Conservation (phyloP, 2,888 invertebrate species). For the Drymonia ruficornis region DNA sequence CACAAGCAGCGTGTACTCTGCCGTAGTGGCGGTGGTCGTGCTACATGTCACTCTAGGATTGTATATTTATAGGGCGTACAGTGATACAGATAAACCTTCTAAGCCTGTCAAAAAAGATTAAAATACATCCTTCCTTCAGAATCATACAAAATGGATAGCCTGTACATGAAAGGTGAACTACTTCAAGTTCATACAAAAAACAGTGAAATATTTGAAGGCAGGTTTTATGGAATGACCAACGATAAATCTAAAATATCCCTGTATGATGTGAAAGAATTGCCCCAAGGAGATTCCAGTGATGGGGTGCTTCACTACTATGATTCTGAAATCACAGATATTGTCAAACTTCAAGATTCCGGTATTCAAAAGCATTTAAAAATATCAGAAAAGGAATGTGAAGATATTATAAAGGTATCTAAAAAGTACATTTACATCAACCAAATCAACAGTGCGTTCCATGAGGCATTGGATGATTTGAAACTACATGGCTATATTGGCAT, state of each 20-base stretch:
- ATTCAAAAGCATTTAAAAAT: conserved; percentile 66
- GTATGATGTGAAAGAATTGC: conserved; percentile 69
- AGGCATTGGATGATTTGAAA: conserved; percentile 68
- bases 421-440: conserved; percentile 78
- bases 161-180: conserved; percentile 78
- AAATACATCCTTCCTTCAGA: conserved; percentile 25
- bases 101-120: conserved; percentile 80
- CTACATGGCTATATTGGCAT: conserved; percentile 65
- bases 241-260: conserved; percentile 78
- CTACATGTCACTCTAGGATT: conserved; percentile 91
- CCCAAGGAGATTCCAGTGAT: conserved; percentile 60
- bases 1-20: conserved; percentile 91
- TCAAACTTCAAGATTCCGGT: conserved; percentile 65
- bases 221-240: conserved; percentile 72
- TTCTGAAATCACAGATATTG: conserved; percentile 70
- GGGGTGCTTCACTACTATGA: conserved; percentile 73
- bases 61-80: conserved; percentile 92
- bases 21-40: conserved; percentile 89
- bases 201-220: conserved; percentile 72
- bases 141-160: conserved; percentile 69
- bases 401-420: conserved; percentile 69
- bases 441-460: conserved; percentile 71
- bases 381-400: conserved; percentile 72
- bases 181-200: conserved; percentile 77
- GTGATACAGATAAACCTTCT: conserved; percentile 74